A percentile compares a stretch with the other conserved stretches of the same genome.
phyloP scores from a whole-genome alignment of 35 echinoderm and acorn worm species.

The Patiria miniata region DNA sequence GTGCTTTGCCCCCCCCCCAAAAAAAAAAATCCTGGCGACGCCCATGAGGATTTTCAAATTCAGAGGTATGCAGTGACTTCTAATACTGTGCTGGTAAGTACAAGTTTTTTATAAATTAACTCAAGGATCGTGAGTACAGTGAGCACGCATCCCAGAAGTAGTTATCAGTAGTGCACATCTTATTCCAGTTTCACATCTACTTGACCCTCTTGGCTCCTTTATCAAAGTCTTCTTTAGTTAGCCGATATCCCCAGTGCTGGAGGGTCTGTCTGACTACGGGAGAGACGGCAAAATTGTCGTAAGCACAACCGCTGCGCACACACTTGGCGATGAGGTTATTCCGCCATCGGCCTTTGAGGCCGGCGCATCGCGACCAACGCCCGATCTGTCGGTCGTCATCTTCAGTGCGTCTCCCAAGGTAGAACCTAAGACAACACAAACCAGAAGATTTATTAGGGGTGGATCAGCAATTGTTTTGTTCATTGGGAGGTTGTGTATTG shows the following conservation, averaged over 20 bases:
- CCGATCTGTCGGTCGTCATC: conserved; percentile 86
- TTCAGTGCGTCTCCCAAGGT: conserved; percentile 73
- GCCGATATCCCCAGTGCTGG: conserved; percentile 85
- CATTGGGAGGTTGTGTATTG: too few relatives aligned
- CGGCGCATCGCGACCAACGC: conserved; percentile 73
- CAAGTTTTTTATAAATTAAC: too few relatives aligned
- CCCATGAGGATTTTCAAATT: too few relatives aligned
- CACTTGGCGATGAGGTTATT: conserved; percentile 91
- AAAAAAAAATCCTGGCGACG: too few relatives aligned
- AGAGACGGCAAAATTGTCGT: conserved; percentile 77
- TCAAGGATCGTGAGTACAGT: too few relatives aligned
- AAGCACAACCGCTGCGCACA: conserved; percentile 65
- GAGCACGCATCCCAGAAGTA: too few relatives aligned
- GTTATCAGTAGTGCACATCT: too few relatives aligned
- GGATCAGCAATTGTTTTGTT: too few relatives aligned
- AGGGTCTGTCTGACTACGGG: conserved; percentile 84
- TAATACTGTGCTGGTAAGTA: too few relatives aligned
- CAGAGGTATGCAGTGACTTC: too few relatives aligned
- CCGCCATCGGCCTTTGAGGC: conserved; percentile 83
- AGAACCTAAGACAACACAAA: conserved; percentile 61
- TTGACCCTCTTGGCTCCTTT: conserved; percentile 79
- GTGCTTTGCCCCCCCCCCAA: too few relatives aligned
- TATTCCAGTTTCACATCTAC: conserved; percentile 7
- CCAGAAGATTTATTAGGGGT: background rate
- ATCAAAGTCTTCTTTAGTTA: conserved; percentile 75